Evolutionary conservation across 2,888 invertebrate species (phyloP).

Genomic region (Clusia tigrina): DNA sequence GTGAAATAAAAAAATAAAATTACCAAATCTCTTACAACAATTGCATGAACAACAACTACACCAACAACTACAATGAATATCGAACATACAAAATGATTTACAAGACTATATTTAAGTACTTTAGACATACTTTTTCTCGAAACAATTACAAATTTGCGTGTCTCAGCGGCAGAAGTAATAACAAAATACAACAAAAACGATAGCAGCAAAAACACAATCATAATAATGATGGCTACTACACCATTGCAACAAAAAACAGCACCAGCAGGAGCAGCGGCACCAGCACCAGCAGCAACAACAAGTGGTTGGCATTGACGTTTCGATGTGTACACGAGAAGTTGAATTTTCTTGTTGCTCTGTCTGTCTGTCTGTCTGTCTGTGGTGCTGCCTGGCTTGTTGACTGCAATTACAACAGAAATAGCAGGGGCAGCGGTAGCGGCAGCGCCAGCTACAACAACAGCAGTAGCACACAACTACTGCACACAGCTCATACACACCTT

Average conservation of each 20-base stretch:
- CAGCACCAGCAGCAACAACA: conserved; percentile 32
- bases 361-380: too few species aligned
- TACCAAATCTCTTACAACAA: conserved; percentile 23
- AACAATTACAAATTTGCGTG: conserved; percentile 34
- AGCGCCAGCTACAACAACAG: conserved; percentile 4
- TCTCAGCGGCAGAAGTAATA: conserved; percentile 5
- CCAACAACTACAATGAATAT: conserved; percentile 10
- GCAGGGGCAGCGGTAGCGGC: not conserved
- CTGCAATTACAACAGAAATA: too few species aligned
- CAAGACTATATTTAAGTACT: conserved; percentile 14
- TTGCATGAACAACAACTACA: conserved; percentile 4
- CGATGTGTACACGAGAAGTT: too few species aligned
- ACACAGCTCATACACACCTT: too few species aligned
- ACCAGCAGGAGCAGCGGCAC: conserved; percentile 13
- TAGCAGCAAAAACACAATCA: conserved; percentile 12
- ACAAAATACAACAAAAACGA: conserved; percentile 18
- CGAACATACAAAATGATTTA: conserved; percentile 17
- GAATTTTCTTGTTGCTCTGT: too few species aligned
- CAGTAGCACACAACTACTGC: not conserved
- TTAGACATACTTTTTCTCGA: not conserved
- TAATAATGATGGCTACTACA: too few species aligned
- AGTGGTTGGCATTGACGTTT: conserved; percentile 42
- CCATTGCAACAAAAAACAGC: not conserved
- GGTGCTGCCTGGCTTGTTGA: too few species aligned
- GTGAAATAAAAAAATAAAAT: conserved; percentile 29